These are phyloP conservation scores for Mesitornis unicolor DNA, from an alignment of 2,113 vertebrate genomes.

Conservation along the genomic window DNA sequence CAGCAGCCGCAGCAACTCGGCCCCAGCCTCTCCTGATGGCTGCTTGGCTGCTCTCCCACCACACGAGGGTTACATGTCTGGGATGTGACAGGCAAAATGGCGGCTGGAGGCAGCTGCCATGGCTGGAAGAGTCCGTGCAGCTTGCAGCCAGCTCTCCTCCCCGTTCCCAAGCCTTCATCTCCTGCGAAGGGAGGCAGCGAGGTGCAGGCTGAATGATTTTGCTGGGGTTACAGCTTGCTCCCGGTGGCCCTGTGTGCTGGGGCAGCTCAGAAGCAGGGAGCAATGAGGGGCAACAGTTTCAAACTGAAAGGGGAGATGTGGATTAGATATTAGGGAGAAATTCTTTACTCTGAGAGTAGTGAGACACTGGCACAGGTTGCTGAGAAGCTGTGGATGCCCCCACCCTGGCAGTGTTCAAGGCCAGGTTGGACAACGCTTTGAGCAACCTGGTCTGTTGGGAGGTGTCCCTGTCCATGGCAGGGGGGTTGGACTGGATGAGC, in stretches of 20 bases:
- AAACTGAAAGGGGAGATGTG: no score
- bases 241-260: neutral
- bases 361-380: no score
- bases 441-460: no score
- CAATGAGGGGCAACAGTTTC: no score
- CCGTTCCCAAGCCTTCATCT: neutral
- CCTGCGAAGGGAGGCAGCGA: neutral
- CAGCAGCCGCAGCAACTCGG: neutral
- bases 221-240: neutral
- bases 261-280: neutral
- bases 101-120: constrained; percentile 36
- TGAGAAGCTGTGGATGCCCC: no score
- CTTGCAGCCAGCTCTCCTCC: neutral
- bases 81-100: constrained; percentile 34
- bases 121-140: fast-evolving
- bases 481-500: no score
- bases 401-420: no score
- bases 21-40: constrained; percentile 9
- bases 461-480: no score
- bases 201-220: fast-evolving
- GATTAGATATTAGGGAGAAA: no score
- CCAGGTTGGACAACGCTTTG: no score
- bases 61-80: neutral
- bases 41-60: constrained; percentile 39
- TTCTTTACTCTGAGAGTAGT: no score